Percentiles rank a stretch among this genome's conserved stretches.
Conservation (phyloP, 2,888 invertebrate genomes). For the Drosophila rellima region DNA sequence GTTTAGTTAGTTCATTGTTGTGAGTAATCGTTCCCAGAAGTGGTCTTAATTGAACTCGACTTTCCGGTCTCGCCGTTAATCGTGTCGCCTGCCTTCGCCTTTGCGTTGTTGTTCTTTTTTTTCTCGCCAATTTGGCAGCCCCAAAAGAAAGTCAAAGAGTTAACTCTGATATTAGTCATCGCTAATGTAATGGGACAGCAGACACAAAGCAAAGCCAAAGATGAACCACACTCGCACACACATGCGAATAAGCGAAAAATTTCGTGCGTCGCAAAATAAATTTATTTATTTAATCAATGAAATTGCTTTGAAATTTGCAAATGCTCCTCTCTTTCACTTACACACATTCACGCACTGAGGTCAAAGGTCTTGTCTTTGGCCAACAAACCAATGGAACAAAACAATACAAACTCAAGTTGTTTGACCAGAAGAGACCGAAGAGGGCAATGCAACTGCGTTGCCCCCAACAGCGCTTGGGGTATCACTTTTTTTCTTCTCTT, state of each 20-base stretch:
- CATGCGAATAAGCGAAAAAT: slow-evolving; percentile 36
- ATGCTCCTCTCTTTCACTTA: background rate
- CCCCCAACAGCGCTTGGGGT: slow-evolving; percentile 8
- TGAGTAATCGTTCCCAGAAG: slow-evolving; percentile 45
- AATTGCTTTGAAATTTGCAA: slow-evolving; percentile 37
- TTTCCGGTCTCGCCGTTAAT: slow-evolving; percentile 56
- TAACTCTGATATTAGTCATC: slow-evolving; percentile 51
- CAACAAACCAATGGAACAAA: slow-evolving; percentile 29
- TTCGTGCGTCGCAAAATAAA: slow-evolving; percentile 25
- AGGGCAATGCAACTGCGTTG: slow-evolving; percentile 18
- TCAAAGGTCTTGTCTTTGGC: slow-evolving; percentile 65
- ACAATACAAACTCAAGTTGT: slow-evolving; percentile 18
- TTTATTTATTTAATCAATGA: slow-evolving; percentile 51
- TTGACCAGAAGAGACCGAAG: slow-evolving; percentile 14
- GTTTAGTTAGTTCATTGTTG: slow-evolving; percentile 31
- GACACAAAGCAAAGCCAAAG: slow-evolving; percentile 47
- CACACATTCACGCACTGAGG: slow-evolving; percentile 46
- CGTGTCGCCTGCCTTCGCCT: slow-evolving; percentile 17
- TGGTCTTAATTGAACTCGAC: slow-evolving; percentile 59
- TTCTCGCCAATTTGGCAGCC: slow-evolving; percentile 52
- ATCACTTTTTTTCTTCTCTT: slow-evolving; percentile 11
- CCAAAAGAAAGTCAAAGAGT: slow-evolving; percentile 56
- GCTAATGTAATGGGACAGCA: slow-evolving; percentile 30
- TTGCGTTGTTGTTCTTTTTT: slow-evolving; percentile 17
- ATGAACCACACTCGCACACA: slow-evolving; percentile 29